phyloP scores from a whole-genome alignment of 30 jellyfish, hydroid and myxozoan genomes.

The Pseudorhiza aurosa region DNA sequence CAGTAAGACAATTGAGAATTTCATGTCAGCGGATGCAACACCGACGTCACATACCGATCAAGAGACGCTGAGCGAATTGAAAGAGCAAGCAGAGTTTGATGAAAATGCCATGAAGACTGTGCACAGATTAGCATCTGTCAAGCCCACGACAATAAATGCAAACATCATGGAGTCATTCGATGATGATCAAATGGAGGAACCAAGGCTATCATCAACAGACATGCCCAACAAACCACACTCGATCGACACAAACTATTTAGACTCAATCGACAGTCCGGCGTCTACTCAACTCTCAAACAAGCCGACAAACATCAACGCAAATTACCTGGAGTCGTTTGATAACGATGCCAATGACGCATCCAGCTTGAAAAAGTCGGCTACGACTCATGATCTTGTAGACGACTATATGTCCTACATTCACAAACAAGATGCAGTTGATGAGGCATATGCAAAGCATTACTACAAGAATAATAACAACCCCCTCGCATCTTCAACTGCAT shows the following conservation, averaged over 20 bases:
- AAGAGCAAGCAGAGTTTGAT: conserved; percentile 49
- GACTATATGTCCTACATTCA: conserved; percentile 43
- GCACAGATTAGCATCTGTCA: conserved; percentile 2
- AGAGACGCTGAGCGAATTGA: conserved; percentile 36
- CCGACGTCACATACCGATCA: conserved; percentile 18
- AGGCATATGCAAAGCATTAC: conserved; percentile 38
- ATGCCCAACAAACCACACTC: neutral
- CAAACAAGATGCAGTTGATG: conserved; percentile 53
- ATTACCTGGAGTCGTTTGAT: conserved; percentile 35
- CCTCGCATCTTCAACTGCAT: neutral
- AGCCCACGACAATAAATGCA: conserved; percentile 42
- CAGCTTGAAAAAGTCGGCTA: conserved; percentile 11
- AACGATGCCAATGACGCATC: neutral
- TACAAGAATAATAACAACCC: conserved; percentile 30
- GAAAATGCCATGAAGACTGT: conserved; percentile 37
- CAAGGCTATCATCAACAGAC: neutral
- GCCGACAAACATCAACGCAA: conserved; percentile 33
- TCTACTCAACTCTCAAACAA: neutral
- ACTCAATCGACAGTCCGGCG: neutral
- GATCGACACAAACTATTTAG: conserved; percentile 2
- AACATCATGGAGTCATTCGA: conserved; percentile 28
- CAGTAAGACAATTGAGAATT: conserved; percentile 11
- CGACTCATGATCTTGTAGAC: conserved; percentile 16
- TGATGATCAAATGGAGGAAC: neutral
- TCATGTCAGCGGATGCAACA: conserved; percentile 10